Base-by-base conservation (phyloP, 2,113 vertebrate genomes). In the Cebus imitator region DNA sequence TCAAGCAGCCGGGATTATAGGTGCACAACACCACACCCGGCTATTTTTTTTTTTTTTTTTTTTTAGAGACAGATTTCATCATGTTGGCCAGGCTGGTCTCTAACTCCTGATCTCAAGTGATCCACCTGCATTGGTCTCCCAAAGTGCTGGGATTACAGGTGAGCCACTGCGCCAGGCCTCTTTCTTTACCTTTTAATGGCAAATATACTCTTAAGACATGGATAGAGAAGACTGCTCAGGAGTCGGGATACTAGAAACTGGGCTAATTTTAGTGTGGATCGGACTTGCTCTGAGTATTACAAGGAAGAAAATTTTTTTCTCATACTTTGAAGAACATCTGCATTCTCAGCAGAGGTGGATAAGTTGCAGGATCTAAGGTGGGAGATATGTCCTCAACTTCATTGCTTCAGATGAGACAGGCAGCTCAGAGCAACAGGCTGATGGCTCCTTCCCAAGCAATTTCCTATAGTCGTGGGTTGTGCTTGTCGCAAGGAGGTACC, bases 401-500 rank as follows among this genome's bases (percentile, higher is more conserved):
- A 6, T 68, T 73, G 57, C 14, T 96, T 89, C 32, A n/a, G 11
- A 52, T 73, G 45, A 50, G n/a, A 57, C 8, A 81, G 82, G 30
- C 6, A 23, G 75, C 18, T 35, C 48, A 5, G 3, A 87, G n/a
- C 8, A 35, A 50, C 0, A 10, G n/a, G 23, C 2, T 4, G 3
- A 68, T 30, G 43, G 25, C 40, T 87, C 50, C 83, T 90, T 52
- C 20, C 9, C 66, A 58, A 64, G 48, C 43, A 30, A 0, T 76
- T 87, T 90, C 35, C 48, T n/a, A 0, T 32, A 48, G 27, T 43
- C 52, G 30, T 11, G 18, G 48, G 86, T 43, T 52, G 2, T 72
- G 25, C 12, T 20, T 13, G 37, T 35, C 45, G 14, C 30, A 21
- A 37, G 52, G 35, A 14, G 18, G 9, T 21, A 40, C 23, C 21